A percentile compares a stretch with the other conserved stretches of the same genome.
Conservation (phyloP, 2,113 vertebrate genomes). For the Pygoscelis adeliae region DNA sequence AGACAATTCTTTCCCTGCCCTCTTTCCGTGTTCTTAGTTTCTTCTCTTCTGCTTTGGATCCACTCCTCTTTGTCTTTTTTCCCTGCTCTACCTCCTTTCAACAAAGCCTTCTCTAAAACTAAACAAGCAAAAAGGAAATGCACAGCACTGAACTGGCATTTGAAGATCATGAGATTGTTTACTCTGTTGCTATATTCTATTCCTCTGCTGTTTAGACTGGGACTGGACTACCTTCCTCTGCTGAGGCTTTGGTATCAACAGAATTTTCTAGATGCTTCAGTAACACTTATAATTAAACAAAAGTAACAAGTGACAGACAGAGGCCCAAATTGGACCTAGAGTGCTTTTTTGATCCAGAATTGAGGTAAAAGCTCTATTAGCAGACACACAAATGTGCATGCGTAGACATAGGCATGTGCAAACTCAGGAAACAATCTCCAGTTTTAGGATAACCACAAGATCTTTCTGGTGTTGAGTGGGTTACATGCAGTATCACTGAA, state of each 20-base stretch:
- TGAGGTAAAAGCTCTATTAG: background rate
- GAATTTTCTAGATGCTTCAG: background rate
- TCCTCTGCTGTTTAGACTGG: background rate
- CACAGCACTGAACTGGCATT: background rate
- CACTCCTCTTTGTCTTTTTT: background rate
- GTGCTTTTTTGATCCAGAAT: background rate
- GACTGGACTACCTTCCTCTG: background rate
- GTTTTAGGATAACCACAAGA: background rate
- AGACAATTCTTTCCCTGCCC: background rate
- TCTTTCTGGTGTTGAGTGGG: background rate
- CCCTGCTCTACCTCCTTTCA: background rate
- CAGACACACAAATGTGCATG: background rate
- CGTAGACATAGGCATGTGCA: background rate
- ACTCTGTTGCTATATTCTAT: background rate
- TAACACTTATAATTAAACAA: background rate
- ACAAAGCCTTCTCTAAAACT: background rate
- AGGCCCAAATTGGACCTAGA: background rate
- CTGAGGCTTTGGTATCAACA: background rate
- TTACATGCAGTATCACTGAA: background rate
- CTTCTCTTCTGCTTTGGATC: background rate
- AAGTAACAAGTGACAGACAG: background rate
- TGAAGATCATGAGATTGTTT: background rate
- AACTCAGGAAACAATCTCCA: background rate
- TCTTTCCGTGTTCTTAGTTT: background rate
- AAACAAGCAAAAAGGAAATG: background rate